Percentiles rank a stretch among this genome's conserved stretches.
Evolutionary conservation across 2,797 vertebrate species (phyloP).

Genomic region (Pristis pectinata): DNA sequence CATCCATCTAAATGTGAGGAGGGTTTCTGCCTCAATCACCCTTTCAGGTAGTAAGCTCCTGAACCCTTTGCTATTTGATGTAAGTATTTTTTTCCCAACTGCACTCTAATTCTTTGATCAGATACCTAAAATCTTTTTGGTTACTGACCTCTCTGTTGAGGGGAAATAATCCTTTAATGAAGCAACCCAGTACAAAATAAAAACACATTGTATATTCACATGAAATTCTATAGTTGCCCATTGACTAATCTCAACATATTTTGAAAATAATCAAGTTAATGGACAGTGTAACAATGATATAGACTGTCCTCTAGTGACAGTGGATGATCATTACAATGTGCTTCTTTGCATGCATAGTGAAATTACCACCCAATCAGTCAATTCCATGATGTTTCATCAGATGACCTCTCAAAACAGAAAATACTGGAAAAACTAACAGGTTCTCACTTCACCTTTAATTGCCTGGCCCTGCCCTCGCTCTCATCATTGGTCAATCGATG

Average conservation of each 20-base stretch:
- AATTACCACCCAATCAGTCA: neutral
- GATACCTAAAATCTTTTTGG: too few relatives aligned
- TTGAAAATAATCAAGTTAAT: neutral
- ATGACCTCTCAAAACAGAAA: too few relatives aligned
- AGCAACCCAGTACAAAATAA: too few relatives aligned
- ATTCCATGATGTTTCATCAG: neutral
- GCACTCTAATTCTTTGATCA: too few relatives aligned
- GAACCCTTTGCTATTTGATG: too few relatives aligned
- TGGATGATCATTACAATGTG: neutral
- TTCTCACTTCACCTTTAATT: neutral
- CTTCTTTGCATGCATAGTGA: neutral
- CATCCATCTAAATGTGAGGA: too few relatives aligned
- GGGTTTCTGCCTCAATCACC: too few relatives aligned
- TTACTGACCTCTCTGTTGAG: too few relatives aligned
- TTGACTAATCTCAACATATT: neutral
- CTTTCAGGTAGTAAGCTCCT: too few relatives aligned
- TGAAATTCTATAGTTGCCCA: neutral
- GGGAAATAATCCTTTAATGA: neutral
- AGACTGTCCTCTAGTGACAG: neutral
- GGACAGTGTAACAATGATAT: neutral
- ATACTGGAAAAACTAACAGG: too few relatives aligned
- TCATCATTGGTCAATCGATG: neutral
- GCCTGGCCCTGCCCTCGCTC: neutral
- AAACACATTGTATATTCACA: neutral
- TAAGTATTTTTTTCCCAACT: too few relatives aligned